phyloP scores from a whole-genome alignment of 2,888 invertebrate species.

The Odontothrips loti region DNA sequence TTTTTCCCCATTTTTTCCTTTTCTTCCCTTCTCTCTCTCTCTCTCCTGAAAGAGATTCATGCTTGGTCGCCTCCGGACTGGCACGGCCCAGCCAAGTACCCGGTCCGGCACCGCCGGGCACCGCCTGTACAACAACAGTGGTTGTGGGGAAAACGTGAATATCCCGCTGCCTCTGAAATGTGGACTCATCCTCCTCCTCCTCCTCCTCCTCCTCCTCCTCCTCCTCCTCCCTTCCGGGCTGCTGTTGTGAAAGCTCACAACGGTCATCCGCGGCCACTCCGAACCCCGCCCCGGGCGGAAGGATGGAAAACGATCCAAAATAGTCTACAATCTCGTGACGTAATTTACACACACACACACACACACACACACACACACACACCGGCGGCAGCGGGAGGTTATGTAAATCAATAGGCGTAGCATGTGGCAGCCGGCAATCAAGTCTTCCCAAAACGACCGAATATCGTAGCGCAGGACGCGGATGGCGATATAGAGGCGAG shows the following conservation, averaged over 20 bases:
- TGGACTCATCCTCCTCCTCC: slow-evolving; percentile 29
- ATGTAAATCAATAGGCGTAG: slow-evolving; percentile 10
- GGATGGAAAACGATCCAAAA: slow-evolving; percentile 28
- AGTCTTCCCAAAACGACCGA: too few relatives aligned
- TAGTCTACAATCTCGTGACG: slow-evolving; percentile 15
- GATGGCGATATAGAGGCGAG: too few relatives aligned
- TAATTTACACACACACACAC: background rate
- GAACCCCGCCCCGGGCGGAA: slow-evolving; percentile 30
- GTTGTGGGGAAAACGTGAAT: slow-evolving; percentile 41
- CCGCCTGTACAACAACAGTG: background rate
- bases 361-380: too few relatives aligned
- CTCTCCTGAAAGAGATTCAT: background rate
- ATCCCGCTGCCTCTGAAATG: slow-evolving; percentile 33
- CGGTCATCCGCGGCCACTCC: slow-evolving; percentile 27
- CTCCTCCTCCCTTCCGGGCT: slow-evolving; percentile 27
- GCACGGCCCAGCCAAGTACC: too few relatives aligned
- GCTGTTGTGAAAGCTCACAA: slow-evolving; percentile 33
- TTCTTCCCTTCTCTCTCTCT: background rate
- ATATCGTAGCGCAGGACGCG: too few relatives aligned
- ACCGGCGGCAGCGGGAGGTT: background rate
- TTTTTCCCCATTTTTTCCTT: slow-evolving; percentile 43
- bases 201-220: slow-evolving; percentile 27
- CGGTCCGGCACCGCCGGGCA: background rate
- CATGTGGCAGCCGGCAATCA: background rate
- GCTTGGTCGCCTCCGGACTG: background rate